Base-by-base conservation (phyloP, 2,888 invertebrate genomes). In the Pseudeuparius sepicola region DNA sequence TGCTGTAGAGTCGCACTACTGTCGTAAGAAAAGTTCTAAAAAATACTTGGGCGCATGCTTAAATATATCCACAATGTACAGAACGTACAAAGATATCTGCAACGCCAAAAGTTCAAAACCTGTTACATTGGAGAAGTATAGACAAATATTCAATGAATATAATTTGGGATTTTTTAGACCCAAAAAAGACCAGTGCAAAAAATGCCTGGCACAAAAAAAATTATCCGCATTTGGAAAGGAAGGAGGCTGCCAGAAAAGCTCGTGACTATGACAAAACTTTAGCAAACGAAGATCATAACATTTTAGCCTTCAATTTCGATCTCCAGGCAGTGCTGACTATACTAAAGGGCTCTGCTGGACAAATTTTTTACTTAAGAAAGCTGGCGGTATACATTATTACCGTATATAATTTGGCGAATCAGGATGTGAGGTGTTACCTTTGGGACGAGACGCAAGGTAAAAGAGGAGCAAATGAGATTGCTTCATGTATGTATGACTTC, bases 381-480 rank as follows among this genome's bases (percentile, higher is more conserved):
- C 39, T 54, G 29, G 50, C 52, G 12, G 46, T 51, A 4, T 53
- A 50, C 35, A 56, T 54, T 45, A 48, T 54, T 14, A 55, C 53
- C 3, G 31, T 55, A n/a, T 53, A 56, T 38, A 51, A 52, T 38
- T 45, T 51, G 32, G 51, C 41, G 24, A 45, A 52, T 40, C 48
- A 54, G 45, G 45, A 53, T 18, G 50, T 50, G 29, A 33, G 36
- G 18, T 54, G 51, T 43, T 50, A 48, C 39, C 38, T 49, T 18
- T 50, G 51, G 51, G 44, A 53, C 42, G 49, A 57, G 40, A 51
- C 49, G 7, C 42, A 52, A 42, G 53, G 50, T 15, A 52, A 53
- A 46, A 41, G 52, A 24, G 49, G 52, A 23, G 42, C 45, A 37
- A 50, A 51, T 32, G 49, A 55, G 42, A 51, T 54, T 31, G 29